phyloP scores from a whole-genome alignment of 2,797 vertebrate genomes.

The Tangara arthus region DNA sequence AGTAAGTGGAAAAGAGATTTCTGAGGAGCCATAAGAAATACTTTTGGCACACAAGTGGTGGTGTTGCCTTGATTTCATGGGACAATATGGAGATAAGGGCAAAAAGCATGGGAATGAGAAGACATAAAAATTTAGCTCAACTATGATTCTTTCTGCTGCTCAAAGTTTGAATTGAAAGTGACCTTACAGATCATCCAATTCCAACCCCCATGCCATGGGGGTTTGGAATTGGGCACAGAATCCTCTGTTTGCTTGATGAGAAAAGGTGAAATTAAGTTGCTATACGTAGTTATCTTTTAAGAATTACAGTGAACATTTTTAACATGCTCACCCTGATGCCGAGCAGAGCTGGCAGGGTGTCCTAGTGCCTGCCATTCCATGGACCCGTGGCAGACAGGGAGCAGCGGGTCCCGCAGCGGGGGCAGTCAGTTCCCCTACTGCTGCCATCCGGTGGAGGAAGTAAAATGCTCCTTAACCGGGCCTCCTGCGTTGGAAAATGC shows the following conservation, averaged over 20 bases:
- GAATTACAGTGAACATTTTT: rapidly evolving
- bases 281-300: background rate
- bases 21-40: background rate
- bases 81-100: background rate
- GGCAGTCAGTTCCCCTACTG: rapidly evolving
- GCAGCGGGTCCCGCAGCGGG: rapidly evolving
- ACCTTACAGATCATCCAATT: background rate
- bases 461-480: background rate
- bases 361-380: rapidly evolving
- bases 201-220: rapidly evolving
- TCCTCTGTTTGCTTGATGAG: background rate
- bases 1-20: background rate
- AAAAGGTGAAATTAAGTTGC: background rate
- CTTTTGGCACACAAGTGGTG: background rate
- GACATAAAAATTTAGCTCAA: background rate
- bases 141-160: no score
- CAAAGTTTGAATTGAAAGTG: background rate
- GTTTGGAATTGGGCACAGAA: background rate
- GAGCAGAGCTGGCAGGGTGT: background rate
- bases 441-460: background rate
- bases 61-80: background rate
- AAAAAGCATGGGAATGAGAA: background rate
- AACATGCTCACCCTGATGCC: background rate
- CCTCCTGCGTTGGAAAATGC: background rate
- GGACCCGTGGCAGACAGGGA: rapidly evolving